phyloP scores from a whole-genome alignment of 2,888 invertebrate species.

The Rhingia campestris region DNA sequence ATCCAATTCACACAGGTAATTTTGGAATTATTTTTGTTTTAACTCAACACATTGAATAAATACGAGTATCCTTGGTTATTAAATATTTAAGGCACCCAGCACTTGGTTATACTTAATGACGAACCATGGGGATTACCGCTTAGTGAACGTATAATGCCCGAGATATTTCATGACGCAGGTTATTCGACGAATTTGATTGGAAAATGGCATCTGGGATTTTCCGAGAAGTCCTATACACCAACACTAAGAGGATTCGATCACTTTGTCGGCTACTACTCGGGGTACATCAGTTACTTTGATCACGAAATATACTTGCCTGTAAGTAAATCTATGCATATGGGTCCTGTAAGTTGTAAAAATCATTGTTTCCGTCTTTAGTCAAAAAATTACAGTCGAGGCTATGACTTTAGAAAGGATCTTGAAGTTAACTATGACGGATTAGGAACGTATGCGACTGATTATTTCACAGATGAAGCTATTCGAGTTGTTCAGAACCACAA shows the following conservation, averaged over 20 bases:
- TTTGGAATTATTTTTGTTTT: constrained; percentile 51
- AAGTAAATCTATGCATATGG: constrained; percentile 69
- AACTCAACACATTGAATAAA: background rate
- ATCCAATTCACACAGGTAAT: constrained; percentile 91
- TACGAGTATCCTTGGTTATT: constrained; percentile 27
- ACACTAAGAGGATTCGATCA: constrained; percentile 90
- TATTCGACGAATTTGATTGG: constrained; percentile 93
- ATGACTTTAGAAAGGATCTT: constrained; percentile 84
- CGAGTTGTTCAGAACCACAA: constrained; percentile 86
- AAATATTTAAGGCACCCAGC: constrained; percentile 86
- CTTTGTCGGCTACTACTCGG: constrained; percentile 93
- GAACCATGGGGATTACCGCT: constrained; percentile 90
- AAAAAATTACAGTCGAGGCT: constrained; percentile 81
- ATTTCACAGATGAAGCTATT: constrained; percentile 87
- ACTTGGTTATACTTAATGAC: constrained; percentile 86
- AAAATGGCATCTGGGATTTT: constrained; percentile 96
- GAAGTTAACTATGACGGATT: constrained; percentile 84
- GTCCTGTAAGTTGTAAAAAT: background rate
- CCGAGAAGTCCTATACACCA: constrained; percentile 86
- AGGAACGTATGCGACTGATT: constrained; percentile 87
- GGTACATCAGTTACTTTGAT: constrained; percentile 91
- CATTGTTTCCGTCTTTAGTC: constrained; percentile 54
- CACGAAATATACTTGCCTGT: constrained; percentile 84
- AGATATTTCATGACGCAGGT: constrained; percentile 87
- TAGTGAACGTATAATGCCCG: constrained; percentile 87